Base-by-base conservation (phyloP, 2,888 invertebrate genomes). In the Xiphydria camelus region DNA sequence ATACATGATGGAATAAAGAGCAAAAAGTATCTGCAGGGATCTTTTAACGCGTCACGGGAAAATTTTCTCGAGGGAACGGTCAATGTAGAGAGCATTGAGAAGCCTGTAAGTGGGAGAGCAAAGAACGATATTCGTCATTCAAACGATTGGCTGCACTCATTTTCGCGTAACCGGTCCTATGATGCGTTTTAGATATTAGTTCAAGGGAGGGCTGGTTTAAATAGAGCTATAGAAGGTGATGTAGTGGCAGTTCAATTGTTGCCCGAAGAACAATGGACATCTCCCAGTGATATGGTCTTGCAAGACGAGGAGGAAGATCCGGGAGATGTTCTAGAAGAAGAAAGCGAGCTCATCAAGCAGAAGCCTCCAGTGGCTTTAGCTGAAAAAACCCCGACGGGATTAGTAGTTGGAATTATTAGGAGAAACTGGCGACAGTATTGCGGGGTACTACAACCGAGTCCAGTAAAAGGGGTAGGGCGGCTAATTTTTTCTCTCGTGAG, bases 351-450 rank as follows among this genome's bases (percentile, higher is more conserved):
- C 31, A 53, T 64, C 14, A 61, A 59, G 14, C 53, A 55, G 59
- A 64, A 70, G 10, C 50, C 57, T 20, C 53, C 67, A 25, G 61
- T 61, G 33, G 62, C 58, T 41, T 51, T 36, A 40, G 29, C 48
- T 38, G 57, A 66, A 23, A 64, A 64, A 47, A 62, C 61, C 45
- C 61, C 68, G 49, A 91, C 91, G 1, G 93, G 89, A 0, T 79
- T 80, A 57, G 83, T 95, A 41, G 94, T 99, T n/a, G 97, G 96
- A 1, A 94, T 99, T 51, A 91, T 99, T 46, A 84, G 91, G 53
- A 82, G 98, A 44, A 98, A 97, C 71, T 97, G 98, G 96, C 80
- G 96, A 26, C 97, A 96, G 70, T 98, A 97, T 76, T 99, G 98
- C 77, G 99, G 99, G 9, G 94, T 98, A 59, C 76, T 99, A 42